phyloP scores from a whole-genome alignment of 2,113 vertebrate species.

The Carassius gibelio region DNA sequence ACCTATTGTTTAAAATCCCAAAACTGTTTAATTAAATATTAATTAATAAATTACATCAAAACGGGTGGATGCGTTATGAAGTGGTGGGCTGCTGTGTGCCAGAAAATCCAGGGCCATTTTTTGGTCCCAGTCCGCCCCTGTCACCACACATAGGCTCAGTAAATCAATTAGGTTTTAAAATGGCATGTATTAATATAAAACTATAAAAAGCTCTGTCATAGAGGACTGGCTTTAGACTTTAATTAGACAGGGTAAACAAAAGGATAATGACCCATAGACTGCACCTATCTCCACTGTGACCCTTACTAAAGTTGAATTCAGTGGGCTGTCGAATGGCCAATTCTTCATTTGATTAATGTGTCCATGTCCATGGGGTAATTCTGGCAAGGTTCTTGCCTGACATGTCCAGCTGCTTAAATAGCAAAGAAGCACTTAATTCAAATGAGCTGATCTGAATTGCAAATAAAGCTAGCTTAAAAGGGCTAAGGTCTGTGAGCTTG shows the following conservation, averaged over 20 bases:
- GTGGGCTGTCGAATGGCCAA: conserved; percentile 56
- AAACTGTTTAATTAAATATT: too few species aligned
- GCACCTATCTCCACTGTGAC: conserved; percentile 55
- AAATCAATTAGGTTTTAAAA: conserved; percentile 63
- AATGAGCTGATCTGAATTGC: conserved; percentile 83
- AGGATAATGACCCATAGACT: conserved; percentile 58
- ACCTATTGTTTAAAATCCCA: too few species aligned
- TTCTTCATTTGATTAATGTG: conserved; percentile 75
- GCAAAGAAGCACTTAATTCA: conserved; percentile 80
- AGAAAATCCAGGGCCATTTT: too few species aligned
- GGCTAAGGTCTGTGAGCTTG: conserved; percentile 63
- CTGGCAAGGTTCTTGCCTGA: conserved; percentile 78
- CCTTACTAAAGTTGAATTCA: conserved; percentile 62
- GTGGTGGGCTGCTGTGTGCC: too few species aligned
- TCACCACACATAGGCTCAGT: conserved; percentile 8
- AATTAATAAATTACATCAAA: too few species aligned
- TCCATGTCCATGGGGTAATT: conserved; percentile 67
- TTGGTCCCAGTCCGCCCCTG: too few species aligned
- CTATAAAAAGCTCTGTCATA: conserved; percentile 60
- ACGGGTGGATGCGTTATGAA: too few species aligned
- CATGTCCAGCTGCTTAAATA: conserved; percentile 81
- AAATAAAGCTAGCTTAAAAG: conserved; percentile 77
- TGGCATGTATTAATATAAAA: conserved; percentile 61
- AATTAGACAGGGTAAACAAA: conserved; percentile 75
- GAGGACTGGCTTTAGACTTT: conserved; percentile 64